These are phyloP conservation scores for Drosophila limbata DNA, from an alignment of 2,888 invertebrate genomes.

Conservation along the genomic window DNA sequence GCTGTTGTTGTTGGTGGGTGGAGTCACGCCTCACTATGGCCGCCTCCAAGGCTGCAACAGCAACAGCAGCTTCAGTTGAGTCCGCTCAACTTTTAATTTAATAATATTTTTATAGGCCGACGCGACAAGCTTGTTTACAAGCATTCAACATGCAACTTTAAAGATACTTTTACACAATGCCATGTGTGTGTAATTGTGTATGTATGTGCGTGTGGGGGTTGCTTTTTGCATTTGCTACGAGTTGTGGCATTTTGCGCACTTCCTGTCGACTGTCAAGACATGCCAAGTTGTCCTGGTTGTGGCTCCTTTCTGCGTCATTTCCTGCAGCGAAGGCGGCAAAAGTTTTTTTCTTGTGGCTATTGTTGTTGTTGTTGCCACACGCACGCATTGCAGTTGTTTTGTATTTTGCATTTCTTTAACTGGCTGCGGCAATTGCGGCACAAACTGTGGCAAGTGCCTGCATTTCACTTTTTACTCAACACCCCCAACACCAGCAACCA, in stretches of 20 bases:
- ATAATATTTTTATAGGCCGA: constrained; percentile 80
- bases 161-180: constrained; percentile 68
- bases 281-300: constrained; percentile 58
- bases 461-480: constrained; percentile 72
- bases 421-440: constrained; percentile 47
- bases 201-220: constrained; percentile 36
- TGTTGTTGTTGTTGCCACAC: constrained; percentile 58
- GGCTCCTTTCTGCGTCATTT: constrained; percentile 45
- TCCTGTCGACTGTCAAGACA: constrained; percentile 82
- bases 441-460: constrained; percentile 34
- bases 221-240: constrained; percentile 56
- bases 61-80: constrained; percentile 39
- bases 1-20: constrained; percentile 61
- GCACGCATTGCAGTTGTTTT: constrained; percentile 81
- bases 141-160: constrained; percentile 80
- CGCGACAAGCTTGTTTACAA: constrained; percentile 81
- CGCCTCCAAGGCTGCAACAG: constrained; percentile 29
- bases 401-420: constrained; percentile 46
- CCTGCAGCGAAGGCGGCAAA: constrained; percentile 55
- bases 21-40: constrained; percentile 68
- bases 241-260: constrained; percentile 84
- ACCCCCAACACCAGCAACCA: constrained; percentile 46
- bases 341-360: constrained; percentile 37
- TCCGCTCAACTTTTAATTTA: constrained; percentile 74
- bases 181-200: constrained; percentile 8